Percentiles rank a stretch among this genome's conserved stretches.
Conservation (phyloP, 2,888 invertebrate species). For the Gandaritis pyraliata region DNA sequence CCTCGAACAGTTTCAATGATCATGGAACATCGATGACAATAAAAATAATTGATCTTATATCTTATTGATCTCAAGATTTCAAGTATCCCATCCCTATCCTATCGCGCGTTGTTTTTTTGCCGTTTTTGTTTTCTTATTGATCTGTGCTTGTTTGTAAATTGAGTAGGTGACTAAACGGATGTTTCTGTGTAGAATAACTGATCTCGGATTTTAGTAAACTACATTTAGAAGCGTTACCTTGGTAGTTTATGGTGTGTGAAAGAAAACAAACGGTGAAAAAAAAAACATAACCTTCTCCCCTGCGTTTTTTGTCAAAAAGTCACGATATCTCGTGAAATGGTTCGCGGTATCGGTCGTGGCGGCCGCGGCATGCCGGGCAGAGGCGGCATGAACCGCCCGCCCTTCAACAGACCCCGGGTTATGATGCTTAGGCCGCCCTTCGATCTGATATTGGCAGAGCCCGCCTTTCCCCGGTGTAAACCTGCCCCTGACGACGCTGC, state of each 20-base stretch:
- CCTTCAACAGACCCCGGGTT: conserved; percentile 75
- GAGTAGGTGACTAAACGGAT: neutral
- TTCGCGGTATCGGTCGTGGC: conserved; percentile 87
- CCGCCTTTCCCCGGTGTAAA: conserved; percentile 92
- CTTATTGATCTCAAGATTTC: too few species aligned
- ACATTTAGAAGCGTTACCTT: neutral
- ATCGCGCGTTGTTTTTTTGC: too few species aligned
- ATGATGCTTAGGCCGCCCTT: conserved; percentile 90
- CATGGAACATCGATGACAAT: too few species aligned
- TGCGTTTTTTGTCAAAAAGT: neutral
- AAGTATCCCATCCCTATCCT: too few species aligned
- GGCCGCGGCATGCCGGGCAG: conserved; percentile 87
- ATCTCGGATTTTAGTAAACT: too few species aligned
- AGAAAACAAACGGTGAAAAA: neutral
- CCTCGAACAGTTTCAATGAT: too few species aligned
- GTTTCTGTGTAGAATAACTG: neutral
- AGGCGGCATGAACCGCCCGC: conserved; percentile 84
- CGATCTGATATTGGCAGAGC: conserved; percentile 94
- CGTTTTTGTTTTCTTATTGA: too few species aligned
- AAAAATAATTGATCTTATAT: too few species aligned
- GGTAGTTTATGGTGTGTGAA: neutral
- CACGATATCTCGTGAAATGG: conserved; percentile 78
- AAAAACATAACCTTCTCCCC: neutral
- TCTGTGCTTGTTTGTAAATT: too few species aligned
- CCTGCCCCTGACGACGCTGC: conserved; percentile 93